phyloP scores from a whole-genome alignment of 2,113 vertebrate genomes.

The Boleophthalmus pectinirostris region DNA sequence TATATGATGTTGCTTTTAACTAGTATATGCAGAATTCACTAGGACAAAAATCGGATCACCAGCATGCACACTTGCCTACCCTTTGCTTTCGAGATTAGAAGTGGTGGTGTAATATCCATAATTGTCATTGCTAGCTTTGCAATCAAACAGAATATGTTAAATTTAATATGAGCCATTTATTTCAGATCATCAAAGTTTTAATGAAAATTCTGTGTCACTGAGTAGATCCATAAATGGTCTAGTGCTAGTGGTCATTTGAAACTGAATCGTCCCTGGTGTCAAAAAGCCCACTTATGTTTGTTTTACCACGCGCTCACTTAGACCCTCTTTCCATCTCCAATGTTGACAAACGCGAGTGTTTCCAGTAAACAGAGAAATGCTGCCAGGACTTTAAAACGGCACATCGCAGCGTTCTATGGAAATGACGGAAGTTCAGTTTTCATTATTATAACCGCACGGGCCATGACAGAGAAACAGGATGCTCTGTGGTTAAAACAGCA shows the following conservation, averaged over 20 bases:
- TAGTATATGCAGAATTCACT: too few species aligned
- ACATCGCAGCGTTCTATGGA: constrained; percentile 67
- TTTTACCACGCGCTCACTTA: constrained; percentile 29
- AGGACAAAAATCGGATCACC: too few species aligned
- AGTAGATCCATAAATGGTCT: too few species aligned
- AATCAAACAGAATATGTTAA: too few species aligned
- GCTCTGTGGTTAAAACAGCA: constrained; percentile 70
- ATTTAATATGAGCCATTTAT: too few species aligned
- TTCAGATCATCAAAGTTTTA: too few species aligned
- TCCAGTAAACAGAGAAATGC: constrained; percentile 71
- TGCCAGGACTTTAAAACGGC: constrained; percentile 47
- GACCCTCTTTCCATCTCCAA: constrained; percentile 48
- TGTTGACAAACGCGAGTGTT: constrained; percentile 68
- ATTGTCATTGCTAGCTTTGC: too few species aligned
- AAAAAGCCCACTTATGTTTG: constrained; percentile 10
- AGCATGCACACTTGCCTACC: too few species aligned
- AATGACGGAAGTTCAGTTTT: constrained; percentile 75
- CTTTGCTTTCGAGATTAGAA: too few species aligned
- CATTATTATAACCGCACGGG: constrained; percentile 71
- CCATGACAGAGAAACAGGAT: constrained; percentile 73
- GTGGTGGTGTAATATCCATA: too few species aligned
- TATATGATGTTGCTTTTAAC: too few species aligned
- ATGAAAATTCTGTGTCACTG: not conserved
- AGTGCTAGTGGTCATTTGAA: constrained; percentile 15
- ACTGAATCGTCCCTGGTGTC: not conserved